These are phyloP conservation scores for Pachyseris speciosa DNA, from an alignment of 64 coral and sea anemone genomes.

Conservation along the genomic window DNA sequence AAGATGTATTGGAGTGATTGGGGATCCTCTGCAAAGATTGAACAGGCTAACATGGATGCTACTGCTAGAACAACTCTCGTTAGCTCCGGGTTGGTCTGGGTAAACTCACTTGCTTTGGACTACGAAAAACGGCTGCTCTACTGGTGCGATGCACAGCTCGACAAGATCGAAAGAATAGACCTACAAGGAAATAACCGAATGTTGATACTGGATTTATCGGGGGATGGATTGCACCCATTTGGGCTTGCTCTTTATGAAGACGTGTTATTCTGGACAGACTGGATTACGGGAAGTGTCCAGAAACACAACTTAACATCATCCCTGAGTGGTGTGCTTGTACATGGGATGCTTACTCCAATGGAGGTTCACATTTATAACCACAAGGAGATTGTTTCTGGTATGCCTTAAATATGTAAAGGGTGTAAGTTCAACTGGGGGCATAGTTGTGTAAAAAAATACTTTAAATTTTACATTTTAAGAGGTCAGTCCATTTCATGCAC, in stretches of 20 bases:
- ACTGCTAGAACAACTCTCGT: slow-evolving; percentile 49
- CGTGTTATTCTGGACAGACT: slow-evolving; percentile 38
- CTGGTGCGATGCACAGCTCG: slow-evolving; percentile 66
- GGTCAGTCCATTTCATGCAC: no score
- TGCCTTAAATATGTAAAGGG: not conserved
- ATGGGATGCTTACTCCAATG: slow-evolving; percentile 11
- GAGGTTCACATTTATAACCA: slow-evolving; percentile 16
- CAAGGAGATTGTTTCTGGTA: not conserved
- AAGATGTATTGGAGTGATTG: slow-evolving; percentile 87
- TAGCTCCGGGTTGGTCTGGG: slow-evolving; percentile 18
- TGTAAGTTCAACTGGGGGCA: not conserved
- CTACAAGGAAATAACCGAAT: slow-evolving; percentile 32
- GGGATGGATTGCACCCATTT: not conserved
- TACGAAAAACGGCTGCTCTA: slow-evolving; percentile 45
- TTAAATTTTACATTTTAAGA: no score
- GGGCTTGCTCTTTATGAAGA: slow-evolving; percentile 6
- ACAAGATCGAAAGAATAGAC: slow-evolving; percentile 60
- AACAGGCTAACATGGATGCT: slow-evolving; percentile 75
- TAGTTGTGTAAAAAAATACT: not conserved
- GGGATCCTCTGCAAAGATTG: slow-evolving; percentile 69
- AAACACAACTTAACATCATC: slow-evolving; percentile 16
- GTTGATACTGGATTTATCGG: slow-evolving; percentile 25
- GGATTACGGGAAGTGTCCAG: not conserved
- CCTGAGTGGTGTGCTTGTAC: not conserved
- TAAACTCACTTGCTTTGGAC: slow-evolving; percentile 68